phyloP scores from a whole-genome alignment of 2,888 invertebrate species.

The Ypsolopha sequella region DNA sequence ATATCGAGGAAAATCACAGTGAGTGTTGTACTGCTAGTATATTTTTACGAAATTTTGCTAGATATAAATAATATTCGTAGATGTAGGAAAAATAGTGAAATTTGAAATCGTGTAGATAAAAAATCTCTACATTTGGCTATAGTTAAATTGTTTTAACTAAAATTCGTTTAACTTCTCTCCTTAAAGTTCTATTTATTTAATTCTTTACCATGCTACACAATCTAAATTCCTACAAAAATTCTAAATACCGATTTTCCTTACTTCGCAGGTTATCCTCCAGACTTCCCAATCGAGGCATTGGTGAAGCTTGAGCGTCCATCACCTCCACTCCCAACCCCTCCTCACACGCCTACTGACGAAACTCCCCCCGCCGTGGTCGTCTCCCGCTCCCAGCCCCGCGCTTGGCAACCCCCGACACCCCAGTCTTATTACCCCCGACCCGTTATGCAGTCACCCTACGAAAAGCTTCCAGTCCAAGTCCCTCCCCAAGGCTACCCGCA shows the following conservation, averaged over 20 bases:
- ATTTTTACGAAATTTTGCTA: not conserved
- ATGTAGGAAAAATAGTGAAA: too few species aligned
- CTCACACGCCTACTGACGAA: slow-evolving; percentile 78
- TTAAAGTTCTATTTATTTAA: not conserved
- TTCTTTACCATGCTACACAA: not conserved
- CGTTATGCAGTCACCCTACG: slow-evolving; percentile 49
- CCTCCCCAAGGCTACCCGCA: slow-evolving; percentile 30
- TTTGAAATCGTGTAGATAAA: too few species aligned
- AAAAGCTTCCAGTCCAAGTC: slow-evolving; percentile 40
- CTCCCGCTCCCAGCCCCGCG: slow-evolving; percentile 43
- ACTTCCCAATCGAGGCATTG: slow-evolving; percentile 68
- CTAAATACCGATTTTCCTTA: not conserved
- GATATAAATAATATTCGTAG: not conserved
- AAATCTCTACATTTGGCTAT: not conserved
- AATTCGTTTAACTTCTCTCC: not conserved
- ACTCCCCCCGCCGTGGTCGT: slow-evolving; percentile 61
- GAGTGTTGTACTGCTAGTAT: slow-evolving; percentile 20
- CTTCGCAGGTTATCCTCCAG: slow-evolving; percentile 68
- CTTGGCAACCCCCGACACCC: slow-evolving; percentile 38
- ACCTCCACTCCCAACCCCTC: slow-evolving; percentile 77
- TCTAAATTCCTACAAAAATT: not conserved
- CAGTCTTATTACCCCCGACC: slow-evolving; percentile 33
- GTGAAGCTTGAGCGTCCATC: slow-evolving; percentile 73
- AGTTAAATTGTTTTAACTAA: not conserved
- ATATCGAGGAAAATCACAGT: slow-evolving; percentile 57